Conservation (phyloP, 1,140 invertebrate species). For the Drosophila ficusphila region DNA sequence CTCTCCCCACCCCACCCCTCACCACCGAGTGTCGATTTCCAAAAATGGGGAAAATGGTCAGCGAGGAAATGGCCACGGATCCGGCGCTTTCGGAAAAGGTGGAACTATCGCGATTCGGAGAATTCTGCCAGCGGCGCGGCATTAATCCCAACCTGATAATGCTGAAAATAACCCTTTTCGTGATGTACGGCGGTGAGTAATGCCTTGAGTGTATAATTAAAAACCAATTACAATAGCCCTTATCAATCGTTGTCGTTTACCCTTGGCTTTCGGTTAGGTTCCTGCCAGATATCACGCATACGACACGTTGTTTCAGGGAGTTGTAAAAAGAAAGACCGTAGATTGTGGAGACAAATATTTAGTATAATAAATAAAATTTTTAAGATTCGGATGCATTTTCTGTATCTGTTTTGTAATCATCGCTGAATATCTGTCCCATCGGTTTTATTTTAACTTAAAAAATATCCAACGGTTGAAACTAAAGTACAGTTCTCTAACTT, state of each 20-base stretch:
- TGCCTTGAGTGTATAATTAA: conserved; percentile 36
- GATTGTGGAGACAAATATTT: not conserved
- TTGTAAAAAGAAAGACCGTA: not conserved
- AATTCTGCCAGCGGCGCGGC: conserved; percentile 78
- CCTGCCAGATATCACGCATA: conserved; percentile 42
- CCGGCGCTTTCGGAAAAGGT: conserved; percentile 59
- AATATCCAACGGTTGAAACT: conserved; percentile 6
- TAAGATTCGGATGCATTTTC: no score
- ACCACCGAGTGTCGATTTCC: conserved; percentile 23
- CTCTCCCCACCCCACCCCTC: conserved; percentile 29
- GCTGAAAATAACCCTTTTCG: conserved; percentile 91
- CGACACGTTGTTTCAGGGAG: conserved; percentile 24
- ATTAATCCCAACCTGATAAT: conserved; percentile 90
- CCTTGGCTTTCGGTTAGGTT: conserved; percentile 3
- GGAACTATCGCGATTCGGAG: conserved; percentile 72
- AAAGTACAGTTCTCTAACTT: conserved; percentile 28
- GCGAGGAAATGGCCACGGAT: conserved; percentile 73
- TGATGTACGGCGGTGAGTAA: conserved; percentile 90
- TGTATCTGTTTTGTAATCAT: no score
- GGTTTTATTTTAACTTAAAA: not conserved
- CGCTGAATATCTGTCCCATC: no score
- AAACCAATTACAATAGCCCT: conserved; percentile 53
- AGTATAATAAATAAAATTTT: no score
- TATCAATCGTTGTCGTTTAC: conserved; percentile 20
- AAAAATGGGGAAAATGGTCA: conserved; percentile 70